These are phyloP conservation scores for Drosophila percnosoma DNA, from an alignment of 2,888 invertebrate genomes.

Conservation along the genomic window DNA sequence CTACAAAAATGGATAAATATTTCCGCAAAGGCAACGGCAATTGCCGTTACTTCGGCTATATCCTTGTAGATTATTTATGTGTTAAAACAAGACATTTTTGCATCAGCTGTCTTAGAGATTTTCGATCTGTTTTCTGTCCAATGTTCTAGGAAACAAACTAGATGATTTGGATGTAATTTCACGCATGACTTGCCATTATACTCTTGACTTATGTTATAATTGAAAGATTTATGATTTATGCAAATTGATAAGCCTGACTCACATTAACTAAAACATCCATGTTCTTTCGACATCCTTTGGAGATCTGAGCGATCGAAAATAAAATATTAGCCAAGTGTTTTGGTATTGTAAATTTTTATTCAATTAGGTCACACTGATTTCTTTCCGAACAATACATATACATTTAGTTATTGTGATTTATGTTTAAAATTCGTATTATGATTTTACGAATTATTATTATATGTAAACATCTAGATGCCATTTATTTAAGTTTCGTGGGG, in stretches of 20 bases:
- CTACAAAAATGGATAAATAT: too few relatives aligned
- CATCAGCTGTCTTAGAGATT: too few relatives aligned
- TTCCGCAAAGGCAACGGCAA: too few relatives aligned
- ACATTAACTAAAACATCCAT: neutral
- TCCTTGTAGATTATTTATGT: too few relatives aligned
- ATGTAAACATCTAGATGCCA: conserved; percentile 5
- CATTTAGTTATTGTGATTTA: neutral
- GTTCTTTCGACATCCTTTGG: neutral
- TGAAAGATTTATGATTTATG: too few relatives aligned
- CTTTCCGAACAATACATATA: conserved; percentile 6
- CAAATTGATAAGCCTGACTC: neutral
- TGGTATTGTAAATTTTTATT: conserved; percentile 26
- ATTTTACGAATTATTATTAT: conserved; percentile 2
- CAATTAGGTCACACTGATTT: conserved; percentile 34
- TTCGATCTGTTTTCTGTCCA: too few relatives aligned
- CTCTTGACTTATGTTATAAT: too few relatives aligned
- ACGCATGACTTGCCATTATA: too few relatives aligned
- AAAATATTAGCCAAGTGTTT: neutral
- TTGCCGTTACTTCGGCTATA: neutral
- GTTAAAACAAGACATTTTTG: too few relatives aligned
- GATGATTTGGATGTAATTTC: too few relatives aligned
- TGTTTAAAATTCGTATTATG: conserved; percentile 10
- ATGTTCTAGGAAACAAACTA: too few relatives aligned
- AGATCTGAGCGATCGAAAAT: neutral
- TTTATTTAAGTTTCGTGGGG: neutral